These are phyloP conservation scores for Coptodon bakossiorum DNA, from an alignment of 2,113 vertebrate genomes.

Conservation along the genomic window DNA sequence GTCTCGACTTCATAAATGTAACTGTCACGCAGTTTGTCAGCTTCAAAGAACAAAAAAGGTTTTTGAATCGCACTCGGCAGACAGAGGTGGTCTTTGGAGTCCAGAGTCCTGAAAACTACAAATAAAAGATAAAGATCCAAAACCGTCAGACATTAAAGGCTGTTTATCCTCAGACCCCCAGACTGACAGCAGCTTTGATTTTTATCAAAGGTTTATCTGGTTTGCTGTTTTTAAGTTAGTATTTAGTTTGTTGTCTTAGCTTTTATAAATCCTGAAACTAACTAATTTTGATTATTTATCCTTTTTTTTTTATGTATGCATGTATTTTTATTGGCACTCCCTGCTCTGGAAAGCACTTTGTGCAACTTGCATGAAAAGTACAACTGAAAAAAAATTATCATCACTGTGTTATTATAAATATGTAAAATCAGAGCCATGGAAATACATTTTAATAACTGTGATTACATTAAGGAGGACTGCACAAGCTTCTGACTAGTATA, in stretches of 20 bases:
- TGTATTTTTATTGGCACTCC: not conserved
- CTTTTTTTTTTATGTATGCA: not conserved
- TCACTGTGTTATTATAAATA: not conserved
- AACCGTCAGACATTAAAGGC: not conserved
- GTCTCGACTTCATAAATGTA: not conserved
- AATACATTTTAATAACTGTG: not conserved
- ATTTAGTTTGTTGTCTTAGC: not conserved
- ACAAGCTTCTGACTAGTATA: not conserved
- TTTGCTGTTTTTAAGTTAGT: not conserved
- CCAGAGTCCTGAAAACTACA: not conserved
- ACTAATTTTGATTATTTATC: not conserved
- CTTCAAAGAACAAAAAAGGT: not conserved
- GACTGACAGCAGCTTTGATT: not conserved
- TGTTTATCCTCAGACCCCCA: not conserved
- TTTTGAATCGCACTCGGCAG: not conserved
- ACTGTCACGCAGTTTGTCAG: not conserved
- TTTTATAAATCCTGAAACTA: not conserved
- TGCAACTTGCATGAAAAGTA: not conserved
- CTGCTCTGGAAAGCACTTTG: not conserved
- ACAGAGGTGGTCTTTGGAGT: not conserved
- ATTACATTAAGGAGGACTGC: not conserved
- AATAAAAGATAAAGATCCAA: not conserved
- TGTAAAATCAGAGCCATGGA: not conserved
- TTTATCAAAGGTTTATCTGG: not conserved
- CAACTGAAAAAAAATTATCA: not conserved